phyloP scores from a whole-genome alignment of 1,140 invertebrate species.

The Ostrea denselamellosa region DNA sequence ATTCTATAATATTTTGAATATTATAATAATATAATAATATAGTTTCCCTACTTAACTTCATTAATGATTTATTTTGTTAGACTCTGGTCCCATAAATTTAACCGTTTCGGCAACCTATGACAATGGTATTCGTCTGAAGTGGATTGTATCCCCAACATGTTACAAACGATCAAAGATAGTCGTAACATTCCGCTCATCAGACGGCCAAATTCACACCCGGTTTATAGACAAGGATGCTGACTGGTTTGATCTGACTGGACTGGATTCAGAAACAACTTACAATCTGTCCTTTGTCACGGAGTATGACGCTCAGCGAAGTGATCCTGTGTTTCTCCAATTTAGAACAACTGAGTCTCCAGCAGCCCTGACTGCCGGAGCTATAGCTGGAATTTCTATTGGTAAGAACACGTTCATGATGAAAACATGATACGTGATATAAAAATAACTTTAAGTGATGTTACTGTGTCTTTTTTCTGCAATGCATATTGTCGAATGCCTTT shows the following conservation, averaged over 20 bases:
- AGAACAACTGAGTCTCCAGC: constrained; percentile 14
- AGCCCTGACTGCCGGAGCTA: constrained; percentile 9
- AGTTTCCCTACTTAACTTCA: too few relatives aligned
- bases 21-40: too few relatives aligned
- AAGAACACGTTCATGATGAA: background rate
- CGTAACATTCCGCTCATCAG: background rate
- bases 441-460: too few relatives aligned
- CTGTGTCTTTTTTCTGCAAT: too few relatives aligned
- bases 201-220: background rate
- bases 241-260: constrained; percentile 36
- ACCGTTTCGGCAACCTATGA: background rate
- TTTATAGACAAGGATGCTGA: constrained; percentile 36
- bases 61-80: background rate
- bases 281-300: constrained; percentile 43
- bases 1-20: too few relatives aligned
- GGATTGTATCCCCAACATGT: constrained; percentile 45
- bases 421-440: too few relatives aligned
- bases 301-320: constrained; percentile 41
- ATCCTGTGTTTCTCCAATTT: constrained; percentile 47
- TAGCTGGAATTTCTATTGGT: constrained; percentile 41
- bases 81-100: constrained; percentile 50
- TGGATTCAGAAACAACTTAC: constrained; percentile 48
- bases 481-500: too few relatives aligned
- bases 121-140: constrained; percentile 41
- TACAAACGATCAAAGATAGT: constrained; percentile 37